Percentiles rank a stretch among this genome's conserved stretches.
Evolutionary conservation across 2,113 vertebrate genomes (phyloP).

Genomic region (Ellobius talpinus): DNA sequence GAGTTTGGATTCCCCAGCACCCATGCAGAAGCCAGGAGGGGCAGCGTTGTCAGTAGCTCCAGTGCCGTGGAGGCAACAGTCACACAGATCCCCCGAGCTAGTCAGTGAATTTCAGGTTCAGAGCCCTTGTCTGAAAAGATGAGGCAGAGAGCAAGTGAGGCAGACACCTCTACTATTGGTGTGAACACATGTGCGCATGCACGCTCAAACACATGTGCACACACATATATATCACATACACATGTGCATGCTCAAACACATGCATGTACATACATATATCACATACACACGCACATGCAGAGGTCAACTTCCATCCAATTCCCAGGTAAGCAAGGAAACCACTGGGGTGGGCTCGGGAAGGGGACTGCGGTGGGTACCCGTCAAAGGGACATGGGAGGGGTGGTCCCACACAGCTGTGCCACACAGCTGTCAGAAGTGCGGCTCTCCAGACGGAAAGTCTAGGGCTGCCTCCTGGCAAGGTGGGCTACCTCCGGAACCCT

Average conservation of each 20-base stretch:
- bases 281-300: not conserved
- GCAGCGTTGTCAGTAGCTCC: not conserved
- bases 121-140: not conserved
- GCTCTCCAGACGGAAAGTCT: not conserved
- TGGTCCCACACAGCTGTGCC: not conserved
- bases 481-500: not conserved
- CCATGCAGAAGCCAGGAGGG: not conserved
- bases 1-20: not conserved
- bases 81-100: not conserved
- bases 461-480: not conserved
- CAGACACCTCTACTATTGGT: not conserved
- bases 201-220: no score
- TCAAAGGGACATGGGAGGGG: not conserved
- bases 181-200: not conserved
- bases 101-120: not conserved
- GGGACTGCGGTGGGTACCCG: accelerated
- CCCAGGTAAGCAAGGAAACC: not conserved
- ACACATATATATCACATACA: not conserved
- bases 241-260: not conserved
- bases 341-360: not conserved
- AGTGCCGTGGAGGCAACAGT: not conserved
- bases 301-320: not conserved
- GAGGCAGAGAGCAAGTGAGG: not conserved
- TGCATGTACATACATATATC: not conserved
- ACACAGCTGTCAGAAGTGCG: not conserved